Base-by-base conservation (phyloP, 2,113 vertebrate species). In the Indicator indicator region DNA sequence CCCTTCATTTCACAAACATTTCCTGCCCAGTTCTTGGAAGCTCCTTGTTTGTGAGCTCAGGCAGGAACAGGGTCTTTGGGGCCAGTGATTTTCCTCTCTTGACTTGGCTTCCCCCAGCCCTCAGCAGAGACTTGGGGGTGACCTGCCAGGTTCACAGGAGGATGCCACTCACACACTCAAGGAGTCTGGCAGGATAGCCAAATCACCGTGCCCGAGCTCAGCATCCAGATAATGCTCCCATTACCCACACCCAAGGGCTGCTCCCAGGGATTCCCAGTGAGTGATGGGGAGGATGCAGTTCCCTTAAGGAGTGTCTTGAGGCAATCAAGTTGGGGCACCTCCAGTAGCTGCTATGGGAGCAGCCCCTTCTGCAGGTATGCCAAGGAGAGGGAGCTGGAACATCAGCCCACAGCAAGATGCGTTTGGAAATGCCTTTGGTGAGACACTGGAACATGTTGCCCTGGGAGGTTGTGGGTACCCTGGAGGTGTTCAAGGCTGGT, bases 1-100 rank as follows among this genome's bases (percentile, higher is more conserved):
- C 32, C 78, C 78, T 92, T 80, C 85, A 83, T 96, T 94, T 91
- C 42, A 17, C 94, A 77, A 55, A 82, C 75, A 85, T 79, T 95
- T 94, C 87, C 94, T 95, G 87, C 82, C 46, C 11, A 0, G 62
- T 16, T 55, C 84, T 32, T 79, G 44, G 4, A 5, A 64, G 40
- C 52, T 67, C 67, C 71, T 79, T 83, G 91, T 92, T 85, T 89
- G 86, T 0, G 1, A 86, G 68, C 56, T 33, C 50, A 12, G 68
- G 9, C 11, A 23, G 73, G 67, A 76, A 62, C n/a, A 8, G 75
- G 42, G 30, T 1, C 56, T 89, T 58, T 32, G 19, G 58, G 76
- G 26, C 62, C 70, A 69, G 27, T 67, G 85, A 2, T 81, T 90
- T 69, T 68, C 44, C 55, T 62, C 79, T 77, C 88, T 33, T 8